Conservation (phyloP, 2,797 vertebrate species). For the Thalassophryne amazonica region DNA sequence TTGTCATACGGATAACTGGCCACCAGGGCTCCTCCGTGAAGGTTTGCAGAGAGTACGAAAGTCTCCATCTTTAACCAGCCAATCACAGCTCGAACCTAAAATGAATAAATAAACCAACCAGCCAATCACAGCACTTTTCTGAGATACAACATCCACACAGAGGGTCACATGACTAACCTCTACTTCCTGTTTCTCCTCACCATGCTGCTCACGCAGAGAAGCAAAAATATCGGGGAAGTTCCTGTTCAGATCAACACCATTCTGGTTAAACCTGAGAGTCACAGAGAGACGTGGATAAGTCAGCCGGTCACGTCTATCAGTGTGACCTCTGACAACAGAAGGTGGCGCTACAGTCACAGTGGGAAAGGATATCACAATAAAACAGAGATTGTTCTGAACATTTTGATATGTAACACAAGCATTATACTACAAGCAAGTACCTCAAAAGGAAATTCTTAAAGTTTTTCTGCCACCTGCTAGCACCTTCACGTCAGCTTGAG, state of each 20-base stretch:
- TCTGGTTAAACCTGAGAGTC: slow-evolving; percentile 80
- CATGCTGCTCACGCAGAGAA: neutral
- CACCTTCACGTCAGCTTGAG: no score
- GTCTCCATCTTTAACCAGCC: slow-evolving; percentile 85
- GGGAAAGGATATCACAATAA: no score
- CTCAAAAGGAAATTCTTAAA: no score
- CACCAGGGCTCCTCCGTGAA: slow-evolving; percentile 93
- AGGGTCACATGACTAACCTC: slow-evolving; percentile 66
- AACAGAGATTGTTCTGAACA: no score
- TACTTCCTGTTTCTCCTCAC: slow-evolving; percentile 61
- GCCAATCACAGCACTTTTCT: neutral
- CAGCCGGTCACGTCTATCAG: no score
- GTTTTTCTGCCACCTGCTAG: no score
- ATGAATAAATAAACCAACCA: neutral
- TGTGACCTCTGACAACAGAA: no score
- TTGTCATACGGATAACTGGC: slow-evolving; percentile 96
- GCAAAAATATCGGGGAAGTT: slow-evolving; percentile 90
- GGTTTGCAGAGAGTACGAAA: slow-evolving; percentile 93
- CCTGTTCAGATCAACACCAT: slow-evolving; percentile 87
- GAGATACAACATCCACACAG: neutral
- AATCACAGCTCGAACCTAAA: slow-evolving; percentile 84
- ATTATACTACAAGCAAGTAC: no score
- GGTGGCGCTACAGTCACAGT: no score
- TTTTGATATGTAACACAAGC: no score
- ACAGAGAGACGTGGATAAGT: neutral